A percentile compares a stretch with the other conserved stretches of the same genome.
phyloP scores from a whole-genome alignment of 2,113 vertebrate species.

The Panthera tigris region DNA sequence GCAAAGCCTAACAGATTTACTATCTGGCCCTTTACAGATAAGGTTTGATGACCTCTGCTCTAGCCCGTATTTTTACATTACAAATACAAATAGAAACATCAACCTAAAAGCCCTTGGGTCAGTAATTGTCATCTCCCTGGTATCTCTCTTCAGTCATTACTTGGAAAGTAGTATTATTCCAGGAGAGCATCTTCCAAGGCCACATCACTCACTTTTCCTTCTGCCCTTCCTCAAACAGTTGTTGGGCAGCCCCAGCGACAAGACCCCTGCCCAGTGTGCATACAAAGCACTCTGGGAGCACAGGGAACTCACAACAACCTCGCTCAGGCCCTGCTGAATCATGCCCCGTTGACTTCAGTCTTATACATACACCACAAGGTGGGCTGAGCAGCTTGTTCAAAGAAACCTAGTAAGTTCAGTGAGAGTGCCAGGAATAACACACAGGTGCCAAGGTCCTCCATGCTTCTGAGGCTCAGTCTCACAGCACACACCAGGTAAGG shows the following conservation, averaged over 20 bases:
- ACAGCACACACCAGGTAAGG: neutral
- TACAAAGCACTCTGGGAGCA: neutral
- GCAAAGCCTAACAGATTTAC: neutral
- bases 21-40: neutral
- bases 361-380: neutral
- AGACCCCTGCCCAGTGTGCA: neutral
- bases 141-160: neutral
- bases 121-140: neutral
- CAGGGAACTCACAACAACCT: neutral
- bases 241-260: neutral
- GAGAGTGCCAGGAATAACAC: neutral
- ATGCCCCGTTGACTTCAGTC: neutral
- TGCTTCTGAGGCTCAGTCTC: neutral
- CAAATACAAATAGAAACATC: neutral
- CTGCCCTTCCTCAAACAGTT: neutral
- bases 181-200: neutral
- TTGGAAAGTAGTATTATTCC: neutral
- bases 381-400: neutral
- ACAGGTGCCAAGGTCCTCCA: rapidly evolving
- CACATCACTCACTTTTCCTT: neutral
- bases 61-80: neutral
- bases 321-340: too few species aligned
- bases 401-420: neutral
- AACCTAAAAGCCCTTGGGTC: neutral
- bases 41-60: neutral